Base-by-base conservation (phyloP, 2,113 vertebrate genomes). In the Phyllostomus discolor region DNA sequence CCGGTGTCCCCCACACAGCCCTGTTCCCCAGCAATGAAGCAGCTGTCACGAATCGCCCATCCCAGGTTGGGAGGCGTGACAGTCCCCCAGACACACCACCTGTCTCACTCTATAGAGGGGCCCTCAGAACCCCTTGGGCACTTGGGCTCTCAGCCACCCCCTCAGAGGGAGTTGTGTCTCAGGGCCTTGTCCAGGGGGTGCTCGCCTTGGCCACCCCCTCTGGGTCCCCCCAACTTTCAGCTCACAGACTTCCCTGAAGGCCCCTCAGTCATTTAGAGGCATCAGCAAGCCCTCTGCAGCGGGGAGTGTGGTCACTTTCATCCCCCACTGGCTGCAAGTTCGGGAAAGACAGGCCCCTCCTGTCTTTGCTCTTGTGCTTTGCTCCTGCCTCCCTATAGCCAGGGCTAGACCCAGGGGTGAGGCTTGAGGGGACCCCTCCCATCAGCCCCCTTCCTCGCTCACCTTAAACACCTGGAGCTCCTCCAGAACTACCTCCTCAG, bases 401-500 rank as follows among this genome's bases (percentile, higher is more conserved):
- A 72, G 43, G 38, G 38, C 57, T 66, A 31, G 38, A 41, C 43
- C 26, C 57, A 72, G 33, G 10, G 43, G 6, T 9, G 1, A 33
- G 20, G 24, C 19, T 17, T 12, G 26, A 33, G 66, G 52, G 48
- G 50, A 54, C 10, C 14, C n/a, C 4, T 28, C 31, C 16, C 50
- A 10, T 24, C 31, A 43, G 57, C 2, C 38, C 38, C 64, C 57
- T 3, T 41, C 75, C 57, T 2, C 22, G 15, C 95, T 96, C 96
- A 99, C 99, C 99, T 99, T 99, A 90, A 99, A 99, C 95, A 99
- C 98, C 96, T 99, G 99, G 62, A 99, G 98, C 96, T 99, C 99
- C 97, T 99, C 99, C 95, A 99, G 98, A n/a, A 99, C 97, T 1
- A 99, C 98, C 79, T 99, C 99, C 92, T 99, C 99, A 0, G 98